Evolutionary conservation across 2,113 vertebrate genomes (phyloP).

Genomic region (Antidorcas marsupialis): DNA sequence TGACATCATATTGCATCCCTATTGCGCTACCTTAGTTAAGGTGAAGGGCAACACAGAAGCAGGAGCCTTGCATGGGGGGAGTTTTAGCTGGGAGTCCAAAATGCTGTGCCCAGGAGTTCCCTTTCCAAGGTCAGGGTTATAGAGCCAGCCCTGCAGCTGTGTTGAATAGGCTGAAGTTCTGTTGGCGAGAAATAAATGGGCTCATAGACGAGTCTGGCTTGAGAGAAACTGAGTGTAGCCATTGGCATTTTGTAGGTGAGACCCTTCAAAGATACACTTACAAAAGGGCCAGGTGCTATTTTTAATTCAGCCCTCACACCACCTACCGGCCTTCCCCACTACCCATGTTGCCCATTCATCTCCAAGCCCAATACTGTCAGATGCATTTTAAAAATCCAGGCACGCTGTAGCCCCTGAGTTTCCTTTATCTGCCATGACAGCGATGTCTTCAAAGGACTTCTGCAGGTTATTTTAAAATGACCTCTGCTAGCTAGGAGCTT

Average conservation of each 20-base stretch:
- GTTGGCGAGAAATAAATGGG: background rate
- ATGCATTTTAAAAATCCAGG: conserved; percentile 78
- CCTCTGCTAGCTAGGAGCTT: conserved; percentile 76
- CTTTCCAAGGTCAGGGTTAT: background rate
- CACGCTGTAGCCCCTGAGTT: conserved; percentile 56
- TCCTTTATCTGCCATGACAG: conserved; percentile 77
- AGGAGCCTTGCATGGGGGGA: background rate
- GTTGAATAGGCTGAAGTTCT: background rate
- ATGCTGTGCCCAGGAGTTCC: background rate
- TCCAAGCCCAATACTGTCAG: conserved; percentile 73
- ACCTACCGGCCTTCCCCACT: conserved; percentile 76
- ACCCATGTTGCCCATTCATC: conserved; percentile 74
- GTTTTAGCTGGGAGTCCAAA: background rate
- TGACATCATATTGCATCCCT: background rate
- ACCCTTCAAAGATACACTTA: conserved; percentile 35
- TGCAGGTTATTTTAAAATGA: conserved; percentile 79
- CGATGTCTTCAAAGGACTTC: conserved; percentile 79
- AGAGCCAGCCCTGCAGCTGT: background rate
- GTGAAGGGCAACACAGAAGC: background rate
- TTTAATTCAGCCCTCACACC: conserved; percentile 68
- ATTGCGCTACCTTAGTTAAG: background rate
- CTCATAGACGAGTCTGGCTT: background rate
- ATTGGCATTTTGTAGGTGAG: background rate
- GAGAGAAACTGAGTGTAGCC: background rate
- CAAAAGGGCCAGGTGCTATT: conserved; percentile 37